Conservation (phyloP, 2,113 vertebrate species). For the Pandion haliaetus region DNA sequence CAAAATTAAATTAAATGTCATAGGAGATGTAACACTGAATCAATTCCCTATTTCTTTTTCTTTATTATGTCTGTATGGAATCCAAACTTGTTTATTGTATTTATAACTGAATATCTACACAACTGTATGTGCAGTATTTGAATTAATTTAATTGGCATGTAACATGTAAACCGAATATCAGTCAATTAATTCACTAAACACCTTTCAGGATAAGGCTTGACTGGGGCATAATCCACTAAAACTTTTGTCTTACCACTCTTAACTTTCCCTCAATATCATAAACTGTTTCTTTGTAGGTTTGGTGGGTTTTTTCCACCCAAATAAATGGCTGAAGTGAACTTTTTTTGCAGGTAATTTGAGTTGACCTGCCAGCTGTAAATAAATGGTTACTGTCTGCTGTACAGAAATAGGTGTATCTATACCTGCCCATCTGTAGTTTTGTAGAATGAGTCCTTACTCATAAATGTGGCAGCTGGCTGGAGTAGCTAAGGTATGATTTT, state of each 20-base stretch:
- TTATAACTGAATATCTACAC: not conserved
- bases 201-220: not conserved
- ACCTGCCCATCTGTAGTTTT: constrained; percentile 8
- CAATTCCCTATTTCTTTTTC: not conserved
- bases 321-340: not conserved
- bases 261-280: not conserved
- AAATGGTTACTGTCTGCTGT: constrained; percentile 17
- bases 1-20: not conserved
- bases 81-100: not conserved
- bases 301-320: too few species aligned
- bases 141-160: not conserved
- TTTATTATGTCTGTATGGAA: not conserved
- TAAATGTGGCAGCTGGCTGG: constrained; percentile 20
- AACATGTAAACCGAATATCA: not conserved
- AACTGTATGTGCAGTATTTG: not conserved
- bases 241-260: not conserved
- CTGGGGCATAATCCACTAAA: not conserved
- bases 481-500: not conserved
- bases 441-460: not conserved
- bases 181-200: not conserved
- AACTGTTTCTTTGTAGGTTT: not conserved
- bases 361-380: constrained; percentile 1
- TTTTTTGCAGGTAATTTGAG: constrained; percentile 4
- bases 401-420: not conserved
- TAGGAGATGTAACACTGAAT: not conserved